Conservation (phyloP, 2,797 vertebrate genomes). For the Austrolebias charrua region DNA sequence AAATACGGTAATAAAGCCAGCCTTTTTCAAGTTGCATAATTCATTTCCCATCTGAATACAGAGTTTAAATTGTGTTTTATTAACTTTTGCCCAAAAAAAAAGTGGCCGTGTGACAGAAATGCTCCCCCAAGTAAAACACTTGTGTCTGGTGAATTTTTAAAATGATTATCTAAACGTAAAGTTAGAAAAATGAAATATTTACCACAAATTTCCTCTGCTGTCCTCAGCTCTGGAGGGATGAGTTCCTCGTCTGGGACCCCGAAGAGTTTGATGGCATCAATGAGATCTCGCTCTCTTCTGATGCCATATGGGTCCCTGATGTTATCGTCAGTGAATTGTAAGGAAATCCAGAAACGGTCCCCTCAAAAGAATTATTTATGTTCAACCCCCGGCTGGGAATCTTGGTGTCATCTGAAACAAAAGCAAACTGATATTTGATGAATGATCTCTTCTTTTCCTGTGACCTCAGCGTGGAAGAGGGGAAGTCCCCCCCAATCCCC, state of each 20-base stretch:
- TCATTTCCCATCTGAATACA: no score
- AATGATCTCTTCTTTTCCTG: neutral
- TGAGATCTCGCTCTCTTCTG: conserved; percentile 85
- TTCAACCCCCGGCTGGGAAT: no score
- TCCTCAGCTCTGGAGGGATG: conserved; percentile 86
- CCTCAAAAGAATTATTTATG: no score
- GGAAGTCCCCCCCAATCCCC: conserved; percentile 79
- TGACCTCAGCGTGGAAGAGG: conserved; percentile 77
- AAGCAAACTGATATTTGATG: no score
- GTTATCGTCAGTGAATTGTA: conserved; percentile 88
- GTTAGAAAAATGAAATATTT: no score
- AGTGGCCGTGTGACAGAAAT: no score
- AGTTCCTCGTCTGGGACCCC: conserved; percentile 89
- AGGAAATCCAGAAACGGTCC: conserved; percentile 35
- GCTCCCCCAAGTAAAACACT: no score
- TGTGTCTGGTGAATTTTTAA: no score
- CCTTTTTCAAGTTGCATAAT: no score
- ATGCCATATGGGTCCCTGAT: conserved; percentile 87
- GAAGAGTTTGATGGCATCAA: conserved; percentile 86
- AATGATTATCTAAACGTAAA: no score
- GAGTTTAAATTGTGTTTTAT: neutral
- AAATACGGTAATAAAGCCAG: no score
- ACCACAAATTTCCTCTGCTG: neutral
- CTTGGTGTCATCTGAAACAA: no score
- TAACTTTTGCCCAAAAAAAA: neutral